Base-by-base conservation (phyloP, 2,113 vertebrate genomes). In the Lethenteron reissneri region DNA sequence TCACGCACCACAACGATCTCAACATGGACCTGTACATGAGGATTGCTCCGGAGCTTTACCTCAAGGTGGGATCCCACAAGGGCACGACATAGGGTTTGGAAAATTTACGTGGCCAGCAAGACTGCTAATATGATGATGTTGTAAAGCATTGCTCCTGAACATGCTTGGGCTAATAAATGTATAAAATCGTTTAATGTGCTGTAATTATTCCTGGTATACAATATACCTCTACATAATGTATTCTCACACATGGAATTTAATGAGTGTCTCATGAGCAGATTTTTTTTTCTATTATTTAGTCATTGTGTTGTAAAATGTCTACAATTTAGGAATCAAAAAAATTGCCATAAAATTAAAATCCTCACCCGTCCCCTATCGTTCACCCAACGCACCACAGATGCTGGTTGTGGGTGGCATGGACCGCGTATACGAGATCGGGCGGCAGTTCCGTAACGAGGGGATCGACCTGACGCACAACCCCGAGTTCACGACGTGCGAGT, bases 11-110 rank as follows among this genome's bases (percentile, higher is more conserved):
- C 83, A 99, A 99, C n/a, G 92, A 99, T 10, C 79, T 99, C 74
- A 89, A 96, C 74, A 97, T 99, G 95, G 91, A 92, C 72, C 83
- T 99, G 15, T 99, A 84, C 75, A 96, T 99, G 92, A 88, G 92
- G 79, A 87, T 99, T 58, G 92, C 95, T 58, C 95, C 95, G 70
- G 95, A 99, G 78, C 89, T 99, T 72, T 99, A 97, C 77, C 95
- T 95, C 78, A 99, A 99, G 87, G 92, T 94, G 80, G 80, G 70
- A 64, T n/a, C 1, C 2, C 2, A 2, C 72, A 3, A 2, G 70
- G 9, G n/a, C 56, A 57, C 1, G 71, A 56, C 72, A 74, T 11
- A 71, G 70, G 15, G 3, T 19, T 72, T 17, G 19, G 3, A 56
- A 41, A 12, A n/a, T 0, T 60, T 8, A 70, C 41, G 41, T 25